Conservation (phyloP, 92 coral and sea anemone genomes). For the Epizoanthus stellaris region DNA sequence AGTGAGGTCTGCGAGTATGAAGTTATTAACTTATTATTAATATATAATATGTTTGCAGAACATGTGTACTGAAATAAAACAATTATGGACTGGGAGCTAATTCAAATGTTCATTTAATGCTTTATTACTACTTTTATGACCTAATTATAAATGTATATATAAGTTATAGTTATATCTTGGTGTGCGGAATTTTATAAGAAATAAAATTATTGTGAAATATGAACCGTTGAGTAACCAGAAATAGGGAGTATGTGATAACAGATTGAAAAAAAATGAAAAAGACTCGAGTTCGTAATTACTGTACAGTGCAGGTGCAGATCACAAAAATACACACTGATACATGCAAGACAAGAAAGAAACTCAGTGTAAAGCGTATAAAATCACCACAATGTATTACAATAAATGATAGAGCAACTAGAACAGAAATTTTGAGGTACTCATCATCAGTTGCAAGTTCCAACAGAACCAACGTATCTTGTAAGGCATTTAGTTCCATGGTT, state of each 20-base stretch:
- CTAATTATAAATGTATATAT: not conserved
- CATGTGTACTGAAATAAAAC: not conserved
- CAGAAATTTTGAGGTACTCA: conserved; percentile 1
- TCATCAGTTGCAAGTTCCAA: conserved; percentile 17
- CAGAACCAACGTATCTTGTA: not conserved
- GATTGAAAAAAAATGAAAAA: not conserved
- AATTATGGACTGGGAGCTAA: not conserved
- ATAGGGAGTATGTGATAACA: not conserved
- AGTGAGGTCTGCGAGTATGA: not conserved
- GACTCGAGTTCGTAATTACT: no score
- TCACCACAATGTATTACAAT: conserved; percentile 8
- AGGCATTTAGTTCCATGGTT: not conserved
- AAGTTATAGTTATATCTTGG: not conserved
- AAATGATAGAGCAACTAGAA: conserved; percentile 26
- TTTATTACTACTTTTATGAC: not conserved
- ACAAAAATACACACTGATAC: no score
- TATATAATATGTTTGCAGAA: not conserved
- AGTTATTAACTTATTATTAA: not conserved
- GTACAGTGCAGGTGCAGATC: no score
- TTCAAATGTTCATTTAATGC: no score
- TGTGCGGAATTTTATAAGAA: not conserved
- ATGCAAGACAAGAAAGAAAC: not conserved
- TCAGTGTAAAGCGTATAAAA: not conserved
- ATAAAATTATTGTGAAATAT: not conserved
- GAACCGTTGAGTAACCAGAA: not conserved